These are phyloP conservation scores for Acanthochromis polyacanthus DNA, from an alignment of 2,113 vertebrate genomes.

Conservation along the genomic window DNA sequence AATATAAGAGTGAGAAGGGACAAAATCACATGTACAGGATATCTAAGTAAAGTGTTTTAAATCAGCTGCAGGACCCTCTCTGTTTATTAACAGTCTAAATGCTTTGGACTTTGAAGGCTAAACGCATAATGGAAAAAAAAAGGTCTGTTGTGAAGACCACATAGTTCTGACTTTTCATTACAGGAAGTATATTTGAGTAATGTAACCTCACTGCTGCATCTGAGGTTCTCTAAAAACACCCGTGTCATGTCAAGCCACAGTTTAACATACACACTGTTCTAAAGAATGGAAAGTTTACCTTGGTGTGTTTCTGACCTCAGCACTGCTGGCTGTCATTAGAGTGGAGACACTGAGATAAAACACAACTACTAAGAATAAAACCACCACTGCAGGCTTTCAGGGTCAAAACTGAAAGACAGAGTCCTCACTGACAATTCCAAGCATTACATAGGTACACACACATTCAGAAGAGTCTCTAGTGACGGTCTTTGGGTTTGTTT, in stretches of 20 bases:
- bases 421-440: not conserved
- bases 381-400: not conserved
- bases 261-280: not conserved
- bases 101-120: not conserved
- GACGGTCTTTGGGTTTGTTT: conserved; percentile 53
- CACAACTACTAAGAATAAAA: conserved; percentile 9
- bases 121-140: not conserved
- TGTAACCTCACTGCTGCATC: conserved; percentile 3
- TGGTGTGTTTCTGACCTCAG: conserved; percentile 13
- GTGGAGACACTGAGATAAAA: conserved; percentile 28
- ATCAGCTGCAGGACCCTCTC: not conserved
- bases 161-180: conserved; percentile 17
- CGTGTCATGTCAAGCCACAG: not conserved
- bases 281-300: conserved; percentile 22
- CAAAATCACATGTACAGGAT: no score
- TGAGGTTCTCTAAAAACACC: conserved; percentile 13
- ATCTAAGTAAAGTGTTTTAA: not conserved
- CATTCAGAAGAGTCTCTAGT: conserved; percentile 6
- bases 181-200: conserved; percentile 37
- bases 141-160: not conserved
- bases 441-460: not conserved
- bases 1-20: no score
- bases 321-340: conserved; percentile 19
- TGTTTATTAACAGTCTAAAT: not conserved
- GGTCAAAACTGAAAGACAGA: conserved; percentile 14